Evolutionary conservation across 1,140 invertebrate species (phyloP).

Genomic region (Protaetia brevitarsis): DNA sequence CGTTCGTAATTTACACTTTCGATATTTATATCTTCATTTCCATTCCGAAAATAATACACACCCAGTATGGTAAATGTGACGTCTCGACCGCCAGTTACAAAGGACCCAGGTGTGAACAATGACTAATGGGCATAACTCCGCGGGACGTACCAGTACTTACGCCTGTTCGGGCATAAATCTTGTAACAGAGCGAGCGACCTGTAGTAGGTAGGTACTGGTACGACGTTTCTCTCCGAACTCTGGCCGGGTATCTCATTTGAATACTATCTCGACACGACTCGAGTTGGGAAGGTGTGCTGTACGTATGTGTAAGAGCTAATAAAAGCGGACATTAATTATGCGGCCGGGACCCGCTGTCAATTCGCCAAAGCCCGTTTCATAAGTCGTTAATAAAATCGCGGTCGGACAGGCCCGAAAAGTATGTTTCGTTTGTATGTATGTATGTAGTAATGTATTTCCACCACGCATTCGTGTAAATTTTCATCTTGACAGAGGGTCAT

Average conservation of each 20-base stretch:
- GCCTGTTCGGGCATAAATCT: constrained; percentile 35
- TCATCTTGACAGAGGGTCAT: too few species aligned
- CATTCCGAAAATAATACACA: constrained; percentile 31
- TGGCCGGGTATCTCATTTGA: neutral
- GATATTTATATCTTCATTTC: constrained; percentile 39
- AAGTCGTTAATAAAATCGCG: neutral
- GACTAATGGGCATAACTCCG: constrained; percentile 35
- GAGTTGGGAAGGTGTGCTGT: neutral
- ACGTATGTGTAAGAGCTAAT: neutral
- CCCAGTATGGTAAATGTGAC: constrained; percentile 31
- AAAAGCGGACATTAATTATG: constrained; percentile 9
- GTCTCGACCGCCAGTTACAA: constrained; percentile 26
- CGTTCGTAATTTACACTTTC: constrained; percentile 30
- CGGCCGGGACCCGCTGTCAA: neutral
- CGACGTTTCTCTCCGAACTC: neutral
- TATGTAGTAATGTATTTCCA: too few species aligned
- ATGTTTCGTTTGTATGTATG: too few species aligned
- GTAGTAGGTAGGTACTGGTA: neutral
- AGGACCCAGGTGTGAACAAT: constrained; percentile 37
- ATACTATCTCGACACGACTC: neutral
- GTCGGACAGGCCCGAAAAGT: too few species aligned
- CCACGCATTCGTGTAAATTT: too few species aligned
- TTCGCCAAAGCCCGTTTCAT: neutral
- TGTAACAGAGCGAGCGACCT: neutral
- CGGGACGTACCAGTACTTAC: constrained; percentile 35